phyloP scores from a whole-genome alignment of 2,797 vertebrate genomes.

The Argyrosomus regius region DNA sequence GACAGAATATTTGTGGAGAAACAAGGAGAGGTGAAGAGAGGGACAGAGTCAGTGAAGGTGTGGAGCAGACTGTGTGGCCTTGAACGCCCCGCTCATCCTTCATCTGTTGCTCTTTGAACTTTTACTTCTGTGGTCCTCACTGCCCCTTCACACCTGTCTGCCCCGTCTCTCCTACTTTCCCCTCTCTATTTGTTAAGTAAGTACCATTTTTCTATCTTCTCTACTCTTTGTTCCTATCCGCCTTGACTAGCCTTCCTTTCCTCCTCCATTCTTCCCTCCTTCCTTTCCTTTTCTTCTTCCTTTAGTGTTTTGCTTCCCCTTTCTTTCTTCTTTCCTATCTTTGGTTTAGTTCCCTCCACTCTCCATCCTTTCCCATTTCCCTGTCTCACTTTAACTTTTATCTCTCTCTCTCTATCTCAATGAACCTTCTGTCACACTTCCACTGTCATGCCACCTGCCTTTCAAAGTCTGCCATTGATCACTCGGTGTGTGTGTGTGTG shows the following conservation, averaged over 20 bases:
- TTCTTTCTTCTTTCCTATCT: background rate
- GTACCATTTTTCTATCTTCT: background rate
- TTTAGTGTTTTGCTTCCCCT: too few relatives aligned
- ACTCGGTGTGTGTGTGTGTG: background rate
- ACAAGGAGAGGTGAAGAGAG: background rate
- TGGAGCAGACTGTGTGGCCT: slow-evolving; percentile 14
- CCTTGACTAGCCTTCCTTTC: background rate
- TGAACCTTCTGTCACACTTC: slow-evolving; percentile 25
- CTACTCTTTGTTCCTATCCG: background rate
- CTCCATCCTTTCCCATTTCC: background rate
- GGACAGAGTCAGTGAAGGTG: slow-evolving; percentile 7
- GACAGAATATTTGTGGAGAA: slow-evolving; percentile 22
- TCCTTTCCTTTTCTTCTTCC: background rate
- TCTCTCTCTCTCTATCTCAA: background rate
- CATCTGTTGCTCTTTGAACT: slow-evolving; percentile 39
- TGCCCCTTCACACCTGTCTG: background rate
- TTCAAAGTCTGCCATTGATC: slow-evolving; percentile 36
- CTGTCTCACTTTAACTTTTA: background rate
- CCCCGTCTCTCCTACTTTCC: background rate
- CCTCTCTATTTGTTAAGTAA: background rate
- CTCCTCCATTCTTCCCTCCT: background rate
- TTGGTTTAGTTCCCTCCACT: background rate
- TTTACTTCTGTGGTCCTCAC: background rate
- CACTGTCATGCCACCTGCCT: slow-evolving; percentile 37
- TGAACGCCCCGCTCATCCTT: slow-evolving; percentile 14